These are phyloP conservation scores for Koerneria pararmatus DNA, from an alignment of 2,888 invertebrate genomes.

Conservation along the genomic window DNA sequence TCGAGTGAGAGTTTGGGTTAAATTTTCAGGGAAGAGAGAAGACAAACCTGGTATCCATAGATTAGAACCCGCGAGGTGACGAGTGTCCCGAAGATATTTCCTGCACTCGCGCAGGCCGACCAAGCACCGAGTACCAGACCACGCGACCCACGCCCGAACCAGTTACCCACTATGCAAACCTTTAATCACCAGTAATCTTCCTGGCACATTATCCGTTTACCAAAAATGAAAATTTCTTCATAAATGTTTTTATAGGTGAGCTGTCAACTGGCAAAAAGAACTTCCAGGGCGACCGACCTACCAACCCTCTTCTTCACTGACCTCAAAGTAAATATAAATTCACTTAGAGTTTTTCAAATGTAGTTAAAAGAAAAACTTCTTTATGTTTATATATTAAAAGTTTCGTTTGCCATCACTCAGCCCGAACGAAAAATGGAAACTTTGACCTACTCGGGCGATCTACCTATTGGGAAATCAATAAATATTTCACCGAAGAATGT, in stretches of 20 bases:
- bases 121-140: constrained; percentile 63
- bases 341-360: not conserved
- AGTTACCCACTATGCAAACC: constrained; percentile 63
- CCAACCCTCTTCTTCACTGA: too few relatives aligned
- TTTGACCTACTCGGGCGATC: too few relatives aligned
- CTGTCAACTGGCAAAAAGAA: not conserved
- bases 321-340: not conserved
- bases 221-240: too few relatives aligned
- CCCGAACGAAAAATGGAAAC: too few relatives aligned
- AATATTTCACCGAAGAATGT: too few relatives aligned
- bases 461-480: too few relatives aligned
- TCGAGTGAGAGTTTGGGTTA: not conserved
- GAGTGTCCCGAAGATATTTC: constrained; percentile 63
- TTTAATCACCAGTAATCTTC: constrained; percentile 10
- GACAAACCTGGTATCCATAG: constrained; percentile 62
- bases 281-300: too few relatives aligned
- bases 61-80: constrained; percentile 60
- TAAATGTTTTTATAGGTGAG: not conserved
- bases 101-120: constrained; percentile 62
- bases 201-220: too few relatives aligned
- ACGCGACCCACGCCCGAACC: constrained; percentile 62
- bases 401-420: too few relatives aligned
- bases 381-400: too few relatives aligned
- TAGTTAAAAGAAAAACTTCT: too few relatives aligned
- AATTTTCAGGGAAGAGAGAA: not conserved